Evolutionary conservation across 2,113 vertebrate species (phyloP).

Genomic region (Nyctibius bracteatus): DNA sequence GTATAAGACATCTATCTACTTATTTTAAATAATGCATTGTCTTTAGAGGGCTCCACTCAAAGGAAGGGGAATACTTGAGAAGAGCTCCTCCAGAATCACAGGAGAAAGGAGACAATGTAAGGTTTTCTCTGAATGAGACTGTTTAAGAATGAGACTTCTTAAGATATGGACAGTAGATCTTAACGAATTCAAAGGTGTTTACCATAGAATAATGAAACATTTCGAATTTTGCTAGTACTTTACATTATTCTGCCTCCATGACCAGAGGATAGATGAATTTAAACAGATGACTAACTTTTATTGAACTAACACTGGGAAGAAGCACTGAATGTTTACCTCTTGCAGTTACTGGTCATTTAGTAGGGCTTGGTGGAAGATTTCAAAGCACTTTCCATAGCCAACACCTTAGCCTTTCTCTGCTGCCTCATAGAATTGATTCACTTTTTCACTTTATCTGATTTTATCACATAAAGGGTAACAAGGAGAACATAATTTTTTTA

Average conservation of each 20-base stretch:
- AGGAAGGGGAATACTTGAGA: background rate
- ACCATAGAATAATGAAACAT: background rate
- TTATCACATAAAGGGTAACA: background rate
- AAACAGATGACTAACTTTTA: background rate
- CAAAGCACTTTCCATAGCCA: background rate
- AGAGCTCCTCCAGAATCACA: background rate
- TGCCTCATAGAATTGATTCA: background rate
- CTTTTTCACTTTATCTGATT: background rate
- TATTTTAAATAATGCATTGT: background rate
- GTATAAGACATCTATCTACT: background rate
- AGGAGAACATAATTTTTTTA: background rate
- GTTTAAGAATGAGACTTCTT: background rate
- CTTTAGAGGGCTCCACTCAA: background rate
- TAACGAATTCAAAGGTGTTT: background rate
- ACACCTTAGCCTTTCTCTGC: background rate
- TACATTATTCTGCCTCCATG: background rate
- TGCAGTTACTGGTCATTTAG: background rate
- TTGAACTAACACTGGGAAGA: background rate
- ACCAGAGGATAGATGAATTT: background rate
- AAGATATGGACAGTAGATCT: background rate
- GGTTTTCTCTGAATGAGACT: background rate
- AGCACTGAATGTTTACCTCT: background rate
- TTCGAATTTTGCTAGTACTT: background rate
- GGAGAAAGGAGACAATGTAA: rapidly evolving
- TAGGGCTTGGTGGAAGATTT: background rate